Base-by-base conservation (phyloP, 2,797 vertebrate species). In the Anguilla marmorata region DNA sequence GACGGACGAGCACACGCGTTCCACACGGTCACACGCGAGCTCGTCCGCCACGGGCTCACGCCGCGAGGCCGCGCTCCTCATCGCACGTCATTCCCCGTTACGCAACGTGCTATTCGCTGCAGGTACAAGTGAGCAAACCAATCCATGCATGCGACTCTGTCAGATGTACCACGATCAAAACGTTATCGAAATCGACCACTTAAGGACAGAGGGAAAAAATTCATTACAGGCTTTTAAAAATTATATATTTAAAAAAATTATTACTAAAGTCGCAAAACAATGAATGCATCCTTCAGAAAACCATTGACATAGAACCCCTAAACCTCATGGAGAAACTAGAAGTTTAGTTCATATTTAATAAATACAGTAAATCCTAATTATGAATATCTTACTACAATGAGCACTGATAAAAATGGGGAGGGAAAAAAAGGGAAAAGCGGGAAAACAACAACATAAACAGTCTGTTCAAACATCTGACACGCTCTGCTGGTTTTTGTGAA, bases 401-500 rank as follows among this genome's bases (percentile, higher is more conserved):
- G 21, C 4, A 27, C 24, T 66, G 21, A 66, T 66, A 66, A 16
- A 19, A 12, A 56, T 14, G 2, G 50, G 50, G 50, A 14, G 54
- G 24, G 60, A 27, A 66, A 66, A 24, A 3, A 66, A 24, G 3
- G 21, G 69, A 30, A 24, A 82, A 8, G 21, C 48, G 19, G 5
- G 37, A n/a, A 82, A 92, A 91, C 91, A 90, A 91, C 92, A 48
- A 90, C 92, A 74, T 86, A 76, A 84, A 54, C 9, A 37, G 12
- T 0, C 14, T 21, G 74, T 79, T 5, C 8, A 41, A 79, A 41
- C 3, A 11, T 76, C 16, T 76, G 14, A 37, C n/a, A 30, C 16
- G 27, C 4, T 30, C 37, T 33, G 9, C 14, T 9, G 11, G 72
- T 37, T 45, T 41, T 16, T 5, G 74, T 37, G 74, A 72, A 30